Evolutionary conservation across 2,888 invertebrate genomes (phyloP), one percentile per base, ranked within the genome.

Genomic region (Rugalucina vietnamica): DNA sequence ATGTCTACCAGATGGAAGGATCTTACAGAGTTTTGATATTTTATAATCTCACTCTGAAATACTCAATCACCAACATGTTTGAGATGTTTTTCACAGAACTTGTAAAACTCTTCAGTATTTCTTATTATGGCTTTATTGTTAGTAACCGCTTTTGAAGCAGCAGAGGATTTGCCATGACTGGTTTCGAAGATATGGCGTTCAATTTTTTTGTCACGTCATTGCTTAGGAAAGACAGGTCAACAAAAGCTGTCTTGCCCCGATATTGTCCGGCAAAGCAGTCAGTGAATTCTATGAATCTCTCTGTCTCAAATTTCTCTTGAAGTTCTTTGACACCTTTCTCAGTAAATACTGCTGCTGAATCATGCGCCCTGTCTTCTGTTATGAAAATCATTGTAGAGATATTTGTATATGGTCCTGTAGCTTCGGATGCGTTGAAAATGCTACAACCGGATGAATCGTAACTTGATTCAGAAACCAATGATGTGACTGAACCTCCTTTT

Each of bases 11-110:
- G 32, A 43, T 43, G 21, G 69, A 76, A 76, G n/a, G 39, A 37
- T 65, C 76, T 76, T 4, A 43, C 32, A 43, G 76, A 60, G 65
- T 76, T 39, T 65, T 76, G 24, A 32, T 76, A 65, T 27, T 76
- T 69, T 4, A 32, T 32, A 65, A 29, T 34, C 49, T 69, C 65
- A 65, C 65, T 65, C 36, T 60, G 65, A 69, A 76, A 76, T 65
- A 76, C 76, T 27, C 76, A 37, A 29, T 76, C 43, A 69, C 76
- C 76, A n/a, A n/a, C n/a, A n/a, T n/a, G n/a, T n/a, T n/a, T n/a
- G n/a, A n/a, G n/a, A 39, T 65, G 36, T 65, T 76, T 49, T 43
- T 76, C 43, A 69, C 76, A 76, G 69, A 76, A 76, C 65, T 60
- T 32, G 32, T 76, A 49, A 65, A 76, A 76, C 39, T 76, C 76